A percentile compares a stretch with the other conserved stretches of the same genome.
Evolutionary conservation across 2,797 vertebrate species (phyloP).

Genomic region (Pyrocephalus nanus): DNA sequence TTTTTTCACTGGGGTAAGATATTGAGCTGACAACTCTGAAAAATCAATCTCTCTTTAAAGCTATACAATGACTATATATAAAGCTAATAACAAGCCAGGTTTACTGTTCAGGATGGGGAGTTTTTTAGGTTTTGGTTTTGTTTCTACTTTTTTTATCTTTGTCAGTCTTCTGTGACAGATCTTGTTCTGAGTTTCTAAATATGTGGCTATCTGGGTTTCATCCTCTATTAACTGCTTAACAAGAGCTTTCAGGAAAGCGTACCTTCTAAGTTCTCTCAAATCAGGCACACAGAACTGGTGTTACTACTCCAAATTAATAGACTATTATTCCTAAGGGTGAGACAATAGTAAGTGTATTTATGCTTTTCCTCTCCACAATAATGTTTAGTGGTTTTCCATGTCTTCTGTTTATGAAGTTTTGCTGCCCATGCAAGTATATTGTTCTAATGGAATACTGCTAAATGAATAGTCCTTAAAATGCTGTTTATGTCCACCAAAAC

Average conservation of each 20-base stretch:
- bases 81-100: background rate
- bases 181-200: background rate
- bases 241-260: background rate
- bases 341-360: background rate
- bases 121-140: background rate
- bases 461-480: background rate
- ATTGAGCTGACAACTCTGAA: conserved; percentile 3
- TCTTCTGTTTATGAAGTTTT: background rate
- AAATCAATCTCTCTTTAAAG: background rate
- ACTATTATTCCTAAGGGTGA: background rate
- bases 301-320: background rate
- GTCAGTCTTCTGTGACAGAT: background rate
- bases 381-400: background rate
- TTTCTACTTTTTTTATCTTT: background rate
- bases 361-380: background rate
- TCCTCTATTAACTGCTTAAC: background rate
- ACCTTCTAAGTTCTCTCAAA: background rate
- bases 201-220: background rate
- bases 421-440: background rate
- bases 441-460: background rate
- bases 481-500: background rate
- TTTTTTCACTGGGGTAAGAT: background rate
- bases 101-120: background rate
- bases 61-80: background rate
- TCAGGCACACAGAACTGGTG: background rate